These are phyloP conservation scores for Phaenicophaeus curvirostris DNA, from an alignment of 2,797 vertebrate genomes.

Conservation along the genomic window DNA sequence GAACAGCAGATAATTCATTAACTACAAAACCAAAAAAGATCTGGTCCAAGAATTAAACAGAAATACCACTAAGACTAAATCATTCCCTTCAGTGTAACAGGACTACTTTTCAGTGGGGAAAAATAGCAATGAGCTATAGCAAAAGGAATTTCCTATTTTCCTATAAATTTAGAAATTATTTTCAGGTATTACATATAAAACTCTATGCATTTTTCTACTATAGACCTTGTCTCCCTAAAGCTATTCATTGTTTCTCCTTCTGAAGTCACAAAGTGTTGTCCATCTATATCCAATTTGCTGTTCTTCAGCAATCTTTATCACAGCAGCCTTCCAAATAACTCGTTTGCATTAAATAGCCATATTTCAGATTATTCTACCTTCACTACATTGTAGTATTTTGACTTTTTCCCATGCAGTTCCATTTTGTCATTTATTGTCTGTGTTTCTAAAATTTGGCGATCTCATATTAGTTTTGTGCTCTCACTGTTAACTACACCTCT, in stretches of 20 bases:
- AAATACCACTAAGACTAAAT: not conserved
- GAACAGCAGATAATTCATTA: no score
- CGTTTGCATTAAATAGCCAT: not conserved
- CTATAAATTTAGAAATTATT: not conserved
- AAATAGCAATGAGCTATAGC: not conserved
- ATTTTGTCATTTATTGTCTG: not conserved
- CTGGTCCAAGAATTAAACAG: not conserved
- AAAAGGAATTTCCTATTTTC: not conserved
- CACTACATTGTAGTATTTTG: not conserved
- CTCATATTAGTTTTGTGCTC: not conserved
- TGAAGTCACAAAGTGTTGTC: not conserved
- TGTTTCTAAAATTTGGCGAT: not conserved
- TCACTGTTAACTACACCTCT: not conserved
- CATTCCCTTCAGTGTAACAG: not conserved
- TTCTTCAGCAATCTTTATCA: not conserved
- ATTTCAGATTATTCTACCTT: not conserved
- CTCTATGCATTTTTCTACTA: not conserved
- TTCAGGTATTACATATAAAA: not conserved
- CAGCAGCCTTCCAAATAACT: not conserved
- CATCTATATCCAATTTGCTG: not conserved
- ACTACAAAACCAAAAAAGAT: not conserved
- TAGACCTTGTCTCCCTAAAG: not conserved
- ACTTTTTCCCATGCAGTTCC: not conserved
- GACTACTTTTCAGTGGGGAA: not conserved
- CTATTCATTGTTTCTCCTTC: not conserved